A percentile compares a stretch with the other conserved stretches of the same genome.
Evolutionary conservation across 2,888 invertebrate species (phyloP).

Genomic region (Frankliniella fusca): DNA sequence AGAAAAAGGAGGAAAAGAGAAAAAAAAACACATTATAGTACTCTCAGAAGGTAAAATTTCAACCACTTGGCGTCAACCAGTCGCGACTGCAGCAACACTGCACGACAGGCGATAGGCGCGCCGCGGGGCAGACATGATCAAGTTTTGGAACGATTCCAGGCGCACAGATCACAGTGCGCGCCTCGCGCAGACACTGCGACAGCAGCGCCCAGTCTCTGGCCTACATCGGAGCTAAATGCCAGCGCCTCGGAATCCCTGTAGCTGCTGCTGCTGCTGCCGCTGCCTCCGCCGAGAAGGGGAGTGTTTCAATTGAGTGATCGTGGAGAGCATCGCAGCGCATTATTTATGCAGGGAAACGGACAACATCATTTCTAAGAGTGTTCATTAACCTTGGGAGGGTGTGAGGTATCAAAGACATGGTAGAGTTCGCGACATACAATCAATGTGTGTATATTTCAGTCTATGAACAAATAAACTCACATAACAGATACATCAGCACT

Average conservation of each 20-base stretch:
- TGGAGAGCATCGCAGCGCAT: background rate
- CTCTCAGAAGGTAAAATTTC: no score
- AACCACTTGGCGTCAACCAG: no score
- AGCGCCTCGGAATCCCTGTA: conserved; percentile 10
- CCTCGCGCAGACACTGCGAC: background rate
- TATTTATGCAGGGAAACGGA: no score
- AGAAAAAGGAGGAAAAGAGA: no score
- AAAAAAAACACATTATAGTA: no score
- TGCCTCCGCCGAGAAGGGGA: background rate
- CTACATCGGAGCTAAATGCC: conserved; percentile 24
- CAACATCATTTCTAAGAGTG: no score
- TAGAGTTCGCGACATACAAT: background rate
- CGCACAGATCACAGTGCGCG: background rate
- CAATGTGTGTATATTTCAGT: conserved; percentile 25
- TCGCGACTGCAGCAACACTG: no score
- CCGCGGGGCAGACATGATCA: conserved; percentile 4
- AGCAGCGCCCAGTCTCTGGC: conserved; percentile 7
- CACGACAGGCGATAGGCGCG: no score
- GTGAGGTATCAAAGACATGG: no score
- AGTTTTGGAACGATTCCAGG: conserved; percentile 19
- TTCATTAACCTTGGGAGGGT: no score
- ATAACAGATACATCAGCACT: background rate
- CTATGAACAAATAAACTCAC: conserved; percentile 23
- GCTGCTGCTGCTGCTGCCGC: background rate
- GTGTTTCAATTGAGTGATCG: conserved; percentile 1